A percentile compares a stretch with the other conserved stretches of the same genome.
Conservation (phyloP, 2,113 vertebrate species). For the Pelobates fuscus region DNA sequence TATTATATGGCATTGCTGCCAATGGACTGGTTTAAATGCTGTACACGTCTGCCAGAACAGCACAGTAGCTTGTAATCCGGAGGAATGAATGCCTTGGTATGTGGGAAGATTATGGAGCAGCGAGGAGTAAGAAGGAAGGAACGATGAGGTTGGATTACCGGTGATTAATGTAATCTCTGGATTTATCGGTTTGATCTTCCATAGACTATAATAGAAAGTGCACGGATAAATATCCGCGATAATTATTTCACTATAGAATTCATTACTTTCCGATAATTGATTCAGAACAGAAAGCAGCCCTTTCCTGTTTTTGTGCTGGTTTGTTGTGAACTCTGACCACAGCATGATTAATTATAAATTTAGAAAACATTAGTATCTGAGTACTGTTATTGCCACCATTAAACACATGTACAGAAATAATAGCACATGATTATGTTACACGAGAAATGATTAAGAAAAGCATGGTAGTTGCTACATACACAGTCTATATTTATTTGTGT, state of each 20-base stretch:
- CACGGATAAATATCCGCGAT: not conserved
- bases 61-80: not conserved
- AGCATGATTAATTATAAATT: not conserved
- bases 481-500: too few relatives aligned
- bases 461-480: too few relatives aligned
- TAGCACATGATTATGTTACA: not conserved
- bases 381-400: not conserved
- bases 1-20: not conserved
- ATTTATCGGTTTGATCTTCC: not conserved
- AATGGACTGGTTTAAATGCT: not conserved
- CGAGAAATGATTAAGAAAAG: too few relatives aligned
- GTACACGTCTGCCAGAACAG: not conserved
- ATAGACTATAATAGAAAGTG: not conserved
- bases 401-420: not conserved
- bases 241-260: not conserved
- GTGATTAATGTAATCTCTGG: not conserved
- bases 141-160: not conserved
- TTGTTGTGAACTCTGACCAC: not conserved
- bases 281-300: not conserved
- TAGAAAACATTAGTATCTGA: not conserved
- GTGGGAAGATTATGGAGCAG: not conserved
- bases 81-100: not conserved
- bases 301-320: not conserved
- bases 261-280: not conserved
- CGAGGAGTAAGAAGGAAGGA: not conserved